Percentiles rank a stretch among this genome's conserved stretches.
Conservation (phyloP, 2,888 invertebrate species). For the Rhagonycha fulva region DNA sequence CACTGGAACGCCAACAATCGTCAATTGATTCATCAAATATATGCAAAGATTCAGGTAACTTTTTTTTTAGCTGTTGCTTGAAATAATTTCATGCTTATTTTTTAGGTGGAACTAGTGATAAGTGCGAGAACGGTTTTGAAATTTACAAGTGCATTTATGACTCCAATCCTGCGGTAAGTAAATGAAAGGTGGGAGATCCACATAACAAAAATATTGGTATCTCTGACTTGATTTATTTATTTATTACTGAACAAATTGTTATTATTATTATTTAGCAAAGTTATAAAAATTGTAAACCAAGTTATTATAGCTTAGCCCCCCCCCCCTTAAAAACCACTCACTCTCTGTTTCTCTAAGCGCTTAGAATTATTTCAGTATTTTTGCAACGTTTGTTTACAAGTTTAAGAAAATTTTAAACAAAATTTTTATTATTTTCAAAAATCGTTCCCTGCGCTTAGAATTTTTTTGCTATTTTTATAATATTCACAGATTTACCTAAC, state of each 20-base stretch:
- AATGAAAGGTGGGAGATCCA: too few species aligned
- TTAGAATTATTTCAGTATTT: background rate
- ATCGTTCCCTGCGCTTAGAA: too few species aligned
- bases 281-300: too few species aligned
- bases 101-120: constrained; percentile 1
- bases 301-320: background rate
- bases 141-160: constrained; percentile 24
- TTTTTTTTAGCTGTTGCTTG: background rate
- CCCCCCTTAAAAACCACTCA: background rate
- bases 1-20: background rate
- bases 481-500: too few species aligned
- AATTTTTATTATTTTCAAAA: too few species aligned
- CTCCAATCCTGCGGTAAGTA: constrained; percentile 18
- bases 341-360: too few species aligned
- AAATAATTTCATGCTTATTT: background rate
- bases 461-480: too few species aligned
- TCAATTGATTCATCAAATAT: background rate
- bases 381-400: background rate
- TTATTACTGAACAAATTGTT: too few species aligned
- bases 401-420: too few species aligned
- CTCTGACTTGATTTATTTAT: too few species aligned
- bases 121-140: constrained; percentile 7
- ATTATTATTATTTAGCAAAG: too few species aligned
- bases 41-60: constrained; percentile 17
- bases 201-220: too few species aligned